Evolutionary conservation across 2,888 invertebrate species (phyloP), one percentile per base, ranked within the genome.

Genomic region (Cerastis leucographa): DNA sequence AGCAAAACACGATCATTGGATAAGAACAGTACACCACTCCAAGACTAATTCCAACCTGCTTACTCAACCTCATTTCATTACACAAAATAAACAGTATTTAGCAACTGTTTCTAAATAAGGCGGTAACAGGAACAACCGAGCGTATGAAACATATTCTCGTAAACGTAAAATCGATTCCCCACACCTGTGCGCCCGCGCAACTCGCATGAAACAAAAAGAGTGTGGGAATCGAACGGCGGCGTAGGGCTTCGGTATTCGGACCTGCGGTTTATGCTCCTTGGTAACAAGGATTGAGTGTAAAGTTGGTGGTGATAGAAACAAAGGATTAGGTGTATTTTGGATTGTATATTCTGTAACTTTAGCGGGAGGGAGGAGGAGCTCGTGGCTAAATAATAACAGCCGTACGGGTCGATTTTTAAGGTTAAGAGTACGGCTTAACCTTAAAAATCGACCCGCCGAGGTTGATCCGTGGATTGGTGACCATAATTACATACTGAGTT

Each of bases 151-250:
- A 29, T 74, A 56, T 79, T 88, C 88, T 84, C 61, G 86, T 86
- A 81, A 87, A 86, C 62, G 80, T 85, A 76, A 87, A 88, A 88
- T 87, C 67, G 89, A 88, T 88, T 82, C 88, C 81, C 56, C 78
- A 84, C 88, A 88, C 88, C 87, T 88, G 76, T 75, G 88, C 73
- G 85, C 78, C 64, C 25, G 71, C 80, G 80, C 83, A 76, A 74
- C 49, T 71, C 73, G 78, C 77, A 74, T 77, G 76, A 84, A 85
- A 83, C 81, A 84, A 84, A 67, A 76, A 74, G 78, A 85, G 78
- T 88, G 87, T 88, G 87, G 88, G 87, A 88, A 88, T 69, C 46
- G 51, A 72, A 71, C 22, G 46, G 11, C 29, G 62, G 11, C 29
- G 62, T 85, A 81, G 9, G 86, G 85, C 86, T 88, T 87, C 85